Evolutionary conservation across 2,797 vertebrate species (phyloP), one percentile per base, ranked within the genome.

Genomic region (Spinus olivaceus): DNA sequence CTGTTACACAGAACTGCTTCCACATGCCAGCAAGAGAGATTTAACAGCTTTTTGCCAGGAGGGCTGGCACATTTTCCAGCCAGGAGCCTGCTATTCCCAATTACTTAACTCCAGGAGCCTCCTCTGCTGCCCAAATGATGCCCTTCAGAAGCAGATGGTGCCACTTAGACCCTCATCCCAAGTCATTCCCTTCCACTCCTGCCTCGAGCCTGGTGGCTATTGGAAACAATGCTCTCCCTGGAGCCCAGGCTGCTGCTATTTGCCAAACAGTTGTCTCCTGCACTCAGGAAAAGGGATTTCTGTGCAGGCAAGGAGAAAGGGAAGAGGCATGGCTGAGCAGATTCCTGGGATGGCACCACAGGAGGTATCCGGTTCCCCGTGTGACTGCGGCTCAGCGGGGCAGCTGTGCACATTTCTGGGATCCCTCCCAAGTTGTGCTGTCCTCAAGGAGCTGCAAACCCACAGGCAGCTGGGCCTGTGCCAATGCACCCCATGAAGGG

Each of bases 41-140:
- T 69, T 57, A 86, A 66, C 83, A 96, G 90, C 90, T 96, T 93
- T 94, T n/a, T 73, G 91, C 88, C 83, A 94, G 84, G 92, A 95
- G 94, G 92, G 92, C 5, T 95, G 96, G 91, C 92, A 91, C 79
- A 49, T 46, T 88, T 66, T 93, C 24, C 86, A 92, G 95, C 91
- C 69, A 96, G 91, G 66, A 95, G 51, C 79, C 79, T 84, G 84
- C 76, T 54, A 95, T 89, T 91, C 90, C 87, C 92, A 87, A 94
- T 92, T 88, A 90, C 64, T 86, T 81, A 92, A 90, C 86, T 73
- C 92, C 89, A 94, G 92, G 87, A 90, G 59, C 61, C 79, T 56
- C 56, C 72, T 86, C 81, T 6, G 7, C 78, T 81, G 87, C 82
- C 1, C 73, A 94, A 90, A 32, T 0, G 12, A 76, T 86, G 92